Base-by-base conservation (phyloP, 1,140 invertebrate species). In the Limonius californicus region DNA sequence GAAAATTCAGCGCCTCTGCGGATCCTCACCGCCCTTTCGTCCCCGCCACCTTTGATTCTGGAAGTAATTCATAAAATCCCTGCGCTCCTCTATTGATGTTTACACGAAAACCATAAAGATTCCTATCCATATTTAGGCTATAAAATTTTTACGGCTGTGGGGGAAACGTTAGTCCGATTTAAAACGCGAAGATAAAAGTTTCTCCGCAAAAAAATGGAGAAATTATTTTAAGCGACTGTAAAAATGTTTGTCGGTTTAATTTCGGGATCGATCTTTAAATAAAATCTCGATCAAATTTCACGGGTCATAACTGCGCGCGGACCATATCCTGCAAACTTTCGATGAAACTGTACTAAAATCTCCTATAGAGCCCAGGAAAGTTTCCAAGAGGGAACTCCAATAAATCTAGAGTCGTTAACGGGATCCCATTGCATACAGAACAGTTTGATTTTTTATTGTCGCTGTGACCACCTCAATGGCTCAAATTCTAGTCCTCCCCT, bases 331-430 rank as follows among this genome's bases (percentile, higher is more conserved):
- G 35, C 39, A 56, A 66, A 66, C 64, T 65, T 65, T 54, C 53
- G 14, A 16, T 20, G 20, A 61, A 21, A 30, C 15, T 21, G 35
- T 61, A 54, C 63, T 56, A 64, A 61, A 64, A 58, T 56, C 57
- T 60, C 50, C 35, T 39, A 14, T 14, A 39, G 35, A 62, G 19
- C 42, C 11, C 18, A 35, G 54, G 50, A 61, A 66, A 63, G 32
- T 63, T 66, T 59, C 27, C n/a, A 56, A 65, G 60, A 62, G 53
- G 60, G 64, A 66, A 66, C 55, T 63, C 60, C 64, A 62, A 66
- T 66, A 66, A 66, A 66, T 66, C 64, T 62, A 57, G 47, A 66
- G 57, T 66, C 61, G 64, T 66, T 66, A 66, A 66, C 56, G 58
- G 35, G 50, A 42, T 56, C 45, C 64, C 19, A 63, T 66, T 59